phyloP scores from a whole-genome alignment of 64 coral and sea anemone genomes.

The Exaiptasia diaphana region DNA sequence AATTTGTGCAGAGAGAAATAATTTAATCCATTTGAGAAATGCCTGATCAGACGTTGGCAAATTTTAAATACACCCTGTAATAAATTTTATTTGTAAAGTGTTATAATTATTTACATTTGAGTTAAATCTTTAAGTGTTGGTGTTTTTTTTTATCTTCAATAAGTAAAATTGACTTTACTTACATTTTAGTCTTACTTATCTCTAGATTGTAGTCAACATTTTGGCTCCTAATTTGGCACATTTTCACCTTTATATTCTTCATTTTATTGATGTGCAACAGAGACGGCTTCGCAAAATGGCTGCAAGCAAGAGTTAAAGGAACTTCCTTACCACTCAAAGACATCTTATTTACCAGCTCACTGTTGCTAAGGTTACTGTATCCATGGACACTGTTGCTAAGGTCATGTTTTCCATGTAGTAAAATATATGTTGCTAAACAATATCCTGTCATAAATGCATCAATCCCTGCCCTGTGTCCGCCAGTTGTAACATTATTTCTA shows the following conservation, averaged over 20 bases:
- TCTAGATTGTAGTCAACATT: too few relatives aligned
- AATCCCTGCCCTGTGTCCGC: conserved; percentile 84
- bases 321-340: conserved; percentile 76
- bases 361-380: conserved; percentile 3
- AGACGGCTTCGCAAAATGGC: conserved; percentile 77
- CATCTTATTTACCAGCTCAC: conserved; percentile 63
- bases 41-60: too few relatives aligned
- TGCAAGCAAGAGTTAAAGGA: conserved; percentile 61
- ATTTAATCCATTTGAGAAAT: too few relatives aligned
- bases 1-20: too few relatives aligned
- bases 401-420: conserved; percentile 35
- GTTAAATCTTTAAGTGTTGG: too few relatives aligned
- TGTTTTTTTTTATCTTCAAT: too few relatives aligned
- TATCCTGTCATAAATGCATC: conserved; percentile 97
- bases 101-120: too few relatives aligned
- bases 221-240: too few relatives aligned
- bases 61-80: too few relatives aligned
- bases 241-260: conserved; percentile 42
- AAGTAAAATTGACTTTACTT: too few relatives aligned
- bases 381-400: conserved; percentile 16
- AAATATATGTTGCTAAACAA: conserved; percentile 63
- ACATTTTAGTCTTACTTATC: too few relatives aligned
- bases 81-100: too few relatives aligned
- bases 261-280: conserved; percentile 46
- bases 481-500: conserved; percentile 26